Conservation (phyloP, 2,113 vertebrate genomes). For the Mesocricetus auratus region DNA sequence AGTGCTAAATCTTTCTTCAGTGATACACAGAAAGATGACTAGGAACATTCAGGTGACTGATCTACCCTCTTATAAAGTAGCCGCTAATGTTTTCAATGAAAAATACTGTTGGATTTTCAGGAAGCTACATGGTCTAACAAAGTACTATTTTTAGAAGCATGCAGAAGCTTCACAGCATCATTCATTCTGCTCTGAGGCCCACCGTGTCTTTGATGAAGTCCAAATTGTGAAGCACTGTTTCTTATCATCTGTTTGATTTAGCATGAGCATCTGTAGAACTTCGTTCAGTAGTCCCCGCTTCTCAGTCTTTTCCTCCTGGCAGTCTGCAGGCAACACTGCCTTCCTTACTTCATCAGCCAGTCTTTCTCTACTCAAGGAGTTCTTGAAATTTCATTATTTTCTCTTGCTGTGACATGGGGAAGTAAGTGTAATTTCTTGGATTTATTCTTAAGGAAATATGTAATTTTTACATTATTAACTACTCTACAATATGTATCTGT, state of each 20-base stretch:
- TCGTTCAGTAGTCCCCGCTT: background rate
- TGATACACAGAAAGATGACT: conserved; percentile 50
- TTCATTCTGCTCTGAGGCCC: conserved; percentile 58
- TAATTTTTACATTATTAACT: background rate
- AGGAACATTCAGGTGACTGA: conserved; percentile 25
- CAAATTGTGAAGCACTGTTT: conserved; percentile 10
- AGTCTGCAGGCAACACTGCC: background rate
- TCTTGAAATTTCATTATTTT: conserved; percentile 30
- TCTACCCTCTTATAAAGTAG: conserved; percentile 42
- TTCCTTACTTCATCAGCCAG: conserved; percentile 26
- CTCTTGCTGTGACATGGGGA: background rate
- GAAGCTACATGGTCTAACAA: conserved; percentile 61
- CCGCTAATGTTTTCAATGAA: conserved; percentile 45
- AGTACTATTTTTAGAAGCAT: conserved; percentile 67
- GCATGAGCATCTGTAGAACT: background rate
- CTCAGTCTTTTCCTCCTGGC: background rate
- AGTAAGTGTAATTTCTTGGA: background rate
- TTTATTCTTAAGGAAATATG: background rate
- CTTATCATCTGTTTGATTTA: conserved; percentile 30
- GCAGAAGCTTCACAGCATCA: conserved; percentile 57
- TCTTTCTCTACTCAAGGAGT: background rate
- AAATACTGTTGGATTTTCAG: conserved; percentile 26
- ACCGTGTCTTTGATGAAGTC: background rate
- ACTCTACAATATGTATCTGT: background rate
- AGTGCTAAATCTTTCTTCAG: conserved; percentile 64